Conservation (phyloP, 2,113 vertebrate genomes). For the Emberiza fucata region DNA sequence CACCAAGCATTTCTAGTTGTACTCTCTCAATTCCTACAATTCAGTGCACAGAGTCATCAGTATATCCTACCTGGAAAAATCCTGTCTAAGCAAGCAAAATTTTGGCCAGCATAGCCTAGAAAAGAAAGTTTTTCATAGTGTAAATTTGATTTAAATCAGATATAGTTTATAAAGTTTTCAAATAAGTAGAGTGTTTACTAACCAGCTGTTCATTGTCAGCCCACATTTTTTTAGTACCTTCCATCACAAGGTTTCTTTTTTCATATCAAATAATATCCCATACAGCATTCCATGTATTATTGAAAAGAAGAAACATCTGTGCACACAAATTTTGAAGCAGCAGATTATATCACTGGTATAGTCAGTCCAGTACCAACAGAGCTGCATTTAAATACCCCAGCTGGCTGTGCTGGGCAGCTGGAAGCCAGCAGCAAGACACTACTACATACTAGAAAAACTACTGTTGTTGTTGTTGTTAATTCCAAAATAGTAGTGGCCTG, state of each 20-base stretch:
- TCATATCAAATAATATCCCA: background rate
- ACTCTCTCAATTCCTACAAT: background rate
- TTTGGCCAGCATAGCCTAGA: background rate
- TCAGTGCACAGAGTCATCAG: background rate
- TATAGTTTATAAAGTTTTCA: background rate
- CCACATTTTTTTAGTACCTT: background rate
- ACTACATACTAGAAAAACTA: background rate
- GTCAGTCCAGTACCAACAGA: background rate
- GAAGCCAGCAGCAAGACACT: background rate
- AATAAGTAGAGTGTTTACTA: background rate
- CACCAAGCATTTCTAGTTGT: background rate
- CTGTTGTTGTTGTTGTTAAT: background rate
- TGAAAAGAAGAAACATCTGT: slow-evolving; percentile 26
- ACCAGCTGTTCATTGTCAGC: background rate
- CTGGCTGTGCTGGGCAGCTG: background rate
- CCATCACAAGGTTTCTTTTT: background rate
- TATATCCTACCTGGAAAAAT: background rate
- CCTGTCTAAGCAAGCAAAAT: background rate
- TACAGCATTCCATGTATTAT: background rate
- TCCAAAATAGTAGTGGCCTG: background rate
- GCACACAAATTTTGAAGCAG: background rate
- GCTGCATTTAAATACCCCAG: background rate
- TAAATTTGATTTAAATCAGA: background rate
- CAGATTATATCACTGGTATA: background rate
- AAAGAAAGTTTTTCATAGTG: background rate